Base-by-base conservation (phyloP, 2,113 vertebrate genomes). In the Periophthalmus modestus region DNA sequence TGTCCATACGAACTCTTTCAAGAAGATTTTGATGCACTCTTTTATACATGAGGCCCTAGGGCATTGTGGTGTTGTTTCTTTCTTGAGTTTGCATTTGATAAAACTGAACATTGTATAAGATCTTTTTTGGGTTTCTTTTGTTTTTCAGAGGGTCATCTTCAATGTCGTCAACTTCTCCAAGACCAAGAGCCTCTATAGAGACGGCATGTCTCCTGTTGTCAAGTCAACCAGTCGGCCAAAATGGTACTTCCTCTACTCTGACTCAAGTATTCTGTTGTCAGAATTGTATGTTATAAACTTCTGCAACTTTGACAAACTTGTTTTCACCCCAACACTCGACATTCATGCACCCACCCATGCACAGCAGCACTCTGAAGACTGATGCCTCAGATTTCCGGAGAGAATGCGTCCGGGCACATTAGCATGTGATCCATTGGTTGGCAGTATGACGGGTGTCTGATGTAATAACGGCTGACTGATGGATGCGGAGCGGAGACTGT, bases 111-210 rank as follows among this genome's bases (percentile, higher is more conserved):
- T 1, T 28, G 23, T 61, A 15, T 5, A 46, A 21, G 6, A 7
- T 23, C 13, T 18, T 21, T 3, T 46, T 48, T 43, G 12, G 23
- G 90, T 18, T 23, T 3, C 4, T 46, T 48, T 21, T 14, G 23
- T 90, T 61, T 94, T 94, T 73, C 91, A 99, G 98, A 96, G 97
- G 79, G 95, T 98, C 24, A 98, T 98, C 91, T 99, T 99, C 92
- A 98, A 98, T 69, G 93, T 99, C 0, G 97, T 99, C 82, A 99
- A 99, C 95, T 99, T 98, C 92, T 98, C 97, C 81, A 99, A 99
- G 93, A 99, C 97, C 73, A 99, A 98, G 92, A 99, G 98, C 86
- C 95, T 99, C 72, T 99, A 99, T 50, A 94, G 98, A 93, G 97
- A 99, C 85, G 97, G 98, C 43, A 99, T 99, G 98, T 94, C 97